Base-by-base conservation (phyloP, 2,797 vertebrate genomes). In the Triplophysa yarkandensis region DNA sequence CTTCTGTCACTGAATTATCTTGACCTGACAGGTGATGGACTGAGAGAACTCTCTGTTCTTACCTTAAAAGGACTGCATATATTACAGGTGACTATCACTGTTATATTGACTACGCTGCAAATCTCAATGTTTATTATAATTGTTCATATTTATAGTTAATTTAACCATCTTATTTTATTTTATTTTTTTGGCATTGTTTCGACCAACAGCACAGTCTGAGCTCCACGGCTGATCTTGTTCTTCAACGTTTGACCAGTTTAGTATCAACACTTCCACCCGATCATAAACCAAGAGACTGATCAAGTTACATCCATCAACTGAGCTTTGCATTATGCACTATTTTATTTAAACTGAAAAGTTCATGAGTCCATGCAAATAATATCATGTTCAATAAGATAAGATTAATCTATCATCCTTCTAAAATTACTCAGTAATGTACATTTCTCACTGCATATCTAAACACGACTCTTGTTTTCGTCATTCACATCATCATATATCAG, bases 1-100 rank as follows among this genome's bases (percentile, higher is more conserved):
- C 30, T 97, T 76, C 87, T 97, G 79, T 95, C 94, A 68, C 80
- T 97, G 86, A 93, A 91, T 2, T 94, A 95, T 25, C 84, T 93
- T 6, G 95, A 97, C 83, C 80, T 97, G 85, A 97, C 95, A 0
- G 92, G 93, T 2, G 95, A 97, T 0, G 95, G 95, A 1, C 76
- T 97, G 52, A 88, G 82, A 57, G 95, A 97, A 84, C 87, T 97
- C 30, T 93, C 94, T 0, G 90, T 96, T 65, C 92, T 96, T 36
- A 95, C 95, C 0, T 87, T 97, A 14, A 96, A 95, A 83, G 95
- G 95, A 8, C 87, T 96, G 66, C 94, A 97, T 64, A 91, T 97
- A 77, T 83, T 97, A 73, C 95, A 97, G 94, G 95, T 97, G 68
- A 55, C 27, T 55, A 27, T 27, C 55, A 34, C 54, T 54, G 9